Evolutionary conservation across 2,888 invertebrate genomes (phyloP).

Genomic region (Rhagium mordax): DNA sequence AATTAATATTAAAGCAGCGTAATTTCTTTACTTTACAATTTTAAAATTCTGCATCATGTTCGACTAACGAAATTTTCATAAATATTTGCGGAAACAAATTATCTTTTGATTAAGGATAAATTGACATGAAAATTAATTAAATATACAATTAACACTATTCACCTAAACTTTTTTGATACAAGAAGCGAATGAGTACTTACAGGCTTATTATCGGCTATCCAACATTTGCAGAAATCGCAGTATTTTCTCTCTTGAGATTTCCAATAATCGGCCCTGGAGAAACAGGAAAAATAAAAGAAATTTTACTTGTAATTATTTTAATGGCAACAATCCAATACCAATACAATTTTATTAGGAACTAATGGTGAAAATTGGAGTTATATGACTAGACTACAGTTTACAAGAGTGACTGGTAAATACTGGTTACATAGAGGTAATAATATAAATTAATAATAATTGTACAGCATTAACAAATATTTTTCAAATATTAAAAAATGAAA

Average conservation of each 20-base stretch:
- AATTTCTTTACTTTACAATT: no score
- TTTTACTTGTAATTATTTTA: slow-evolving; percentile 26
- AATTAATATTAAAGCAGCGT: no score
- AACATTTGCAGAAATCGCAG: slow-evolving; percentile 98
- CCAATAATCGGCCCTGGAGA: slow-evolving; percentile 93
- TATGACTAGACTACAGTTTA: slow-evolving; percentile 27
- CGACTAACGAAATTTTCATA: no score
- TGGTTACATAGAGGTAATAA: slow-evolving; percentile 22
- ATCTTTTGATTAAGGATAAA: no score
- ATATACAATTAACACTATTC: background rate
- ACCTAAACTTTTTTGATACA: background rate
- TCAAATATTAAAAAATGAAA: background rate
- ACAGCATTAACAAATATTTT: background rate
- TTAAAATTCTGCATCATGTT: no score
- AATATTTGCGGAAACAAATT: no score
- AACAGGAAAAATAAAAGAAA: slow-evolving; percentile 54
- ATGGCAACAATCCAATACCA: slow-evolving; percentile 40
- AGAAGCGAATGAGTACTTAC: slow-evolving; percentile 70
- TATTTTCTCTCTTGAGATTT: slow-evolving; percentile 95
- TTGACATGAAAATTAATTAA: no score
- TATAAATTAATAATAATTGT: slow-evolving; percentile 2
- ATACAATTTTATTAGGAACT: slow-evolving; percentile 40
- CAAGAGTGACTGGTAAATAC: slow-evolving; percentile 23
- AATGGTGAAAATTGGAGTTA: slow-evolving; percentile 35
- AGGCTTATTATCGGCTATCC: slow-evolving; percentile 98